Evolutionary conservation across 2,797 vertebrate species (phyloP).

Genomic region (Chrysocyon brachyurus): DNA sequence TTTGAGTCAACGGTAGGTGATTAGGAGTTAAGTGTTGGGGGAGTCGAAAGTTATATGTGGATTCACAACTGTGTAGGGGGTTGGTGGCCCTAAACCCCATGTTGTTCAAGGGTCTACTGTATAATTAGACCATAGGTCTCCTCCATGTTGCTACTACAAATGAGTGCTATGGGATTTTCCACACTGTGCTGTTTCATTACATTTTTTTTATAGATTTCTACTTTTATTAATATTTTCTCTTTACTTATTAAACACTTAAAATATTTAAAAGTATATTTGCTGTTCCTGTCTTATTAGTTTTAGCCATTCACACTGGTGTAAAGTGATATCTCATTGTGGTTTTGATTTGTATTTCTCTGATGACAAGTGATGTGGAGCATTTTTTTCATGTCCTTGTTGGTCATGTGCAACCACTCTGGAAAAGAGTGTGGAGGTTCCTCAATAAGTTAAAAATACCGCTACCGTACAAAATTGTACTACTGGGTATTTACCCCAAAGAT

Average conservation of each 20-base stretch:
- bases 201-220: not conserved
- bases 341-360: too few species aligned
- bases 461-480: too few species aligned
- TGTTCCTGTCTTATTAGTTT: not conserved
- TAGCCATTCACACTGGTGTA: too few species aligned
- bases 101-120: not conserved
- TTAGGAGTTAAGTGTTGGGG: not conserved
- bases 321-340: too few species aligned
- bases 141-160: not conserved
- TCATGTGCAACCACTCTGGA: too few species aligned
- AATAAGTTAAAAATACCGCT: too few species aligned
- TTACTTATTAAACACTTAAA: slow-evolving; percentile 8
- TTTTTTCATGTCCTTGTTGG: too few species aligned
- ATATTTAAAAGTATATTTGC: not conserved
- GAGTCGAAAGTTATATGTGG: not conserved
- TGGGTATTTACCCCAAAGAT: too few species aligned
- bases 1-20: not conserved
- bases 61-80: not conserved
- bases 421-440: too few species aligned
- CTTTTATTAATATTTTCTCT: not conserved
- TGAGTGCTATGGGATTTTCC: not conserved
- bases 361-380: too few species aligned
- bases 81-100: not conserved
- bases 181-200: not conserved
- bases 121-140: not conserved